Evolutionary conservation across 2,888 invertebrate species (phyloP).

Genomic region (Aleiodes testaceus): DNA sequence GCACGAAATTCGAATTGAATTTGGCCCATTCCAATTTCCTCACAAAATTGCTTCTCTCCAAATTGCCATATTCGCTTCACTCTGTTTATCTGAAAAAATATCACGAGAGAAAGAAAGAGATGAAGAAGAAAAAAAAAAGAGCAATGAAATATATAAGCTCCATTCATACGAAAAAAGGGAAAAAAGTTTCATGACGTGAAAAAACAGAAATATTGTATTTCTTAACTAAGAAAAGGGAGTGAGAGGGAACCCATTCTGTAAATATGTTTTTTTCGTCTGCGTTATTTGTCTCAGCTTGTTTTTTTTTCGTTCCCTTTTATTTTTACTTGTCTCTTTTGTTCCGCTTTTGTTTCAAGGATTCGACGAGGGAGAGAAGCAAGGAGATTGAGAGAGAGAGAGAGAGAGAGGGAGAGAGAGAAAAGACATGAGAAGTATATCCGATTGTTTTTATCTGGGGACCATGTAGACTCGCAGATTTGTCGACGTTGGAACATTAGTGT

Average conservation of each 20-base stretch:
- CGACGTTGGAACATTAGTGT: slow-evolving; percentile 56
- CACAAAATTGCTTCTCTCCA: background rate
- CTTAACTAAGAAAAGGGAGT: too few relatives aligned
- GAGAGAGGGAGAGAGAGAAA: background rate
- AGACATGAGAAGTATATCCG: slow-evolving; percentile 31
- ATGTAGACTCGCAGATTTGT: slow-evolving; percentile 55
- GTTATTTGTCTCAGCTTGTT: slow-evolving; percentile 6
- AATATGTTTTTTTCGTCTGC: slow-evolving; percentile 6
- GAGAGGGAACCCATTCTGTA: background rate
- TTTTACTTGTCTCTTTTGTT: too few relatives aligned
- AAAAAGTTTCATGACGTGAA: slow-evolving; percentile 6
- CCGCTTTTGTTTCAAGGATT: too few relatives aligned
- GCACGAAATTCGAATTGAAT: slow-evolving; percentile 25
- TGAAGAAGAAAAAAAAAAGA: background rate
- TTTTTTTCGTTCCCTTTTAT: background rate
- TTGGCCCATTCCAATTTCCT: slow-evolving; percentile 24
- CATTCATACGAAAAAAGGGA: background rate
- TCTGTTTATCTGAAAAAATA: background rate
- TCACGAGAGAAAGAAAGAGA: background rate
- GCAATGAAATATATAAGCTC: background rate
- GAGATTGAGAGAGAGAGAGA: background rate
- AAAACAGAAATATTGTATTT: background rate
- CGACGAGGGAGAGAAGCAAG: background rate
- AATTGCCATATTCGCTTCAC: slow-evolving; percentile 2
- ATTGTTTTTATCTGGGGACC: slow-evolving; percentile 54